Evolutionary conservation across 2,797 vertebrate genomes (phyloP).

Genomic region (Sitta carolinensis): DNA sequence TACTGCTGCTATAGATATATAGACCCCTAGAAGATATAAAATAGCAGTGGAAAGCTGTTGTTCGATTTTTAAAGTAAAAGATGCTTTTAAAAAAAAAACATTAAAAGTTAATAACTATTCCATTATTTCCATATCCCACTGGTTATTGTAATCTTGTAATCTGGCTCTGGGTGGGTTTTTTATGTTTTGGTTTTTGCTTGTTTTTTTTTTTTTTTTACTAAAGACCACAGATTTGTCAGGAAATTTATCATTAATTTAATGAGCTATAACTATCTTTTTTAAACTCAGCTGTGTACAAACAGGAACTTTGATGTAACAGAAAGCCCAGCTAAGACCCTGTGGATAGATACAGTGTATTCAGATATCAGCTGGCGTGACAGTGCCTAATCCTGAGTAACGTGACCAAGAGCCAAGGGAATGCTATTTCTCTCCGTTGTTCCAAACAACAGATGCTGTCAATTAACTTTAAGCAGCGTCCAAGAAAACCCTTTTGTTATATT

Average conservation of each 20-base stretch:
- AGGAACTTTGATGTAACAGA: background rate
- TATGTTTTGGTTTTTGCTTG: background rate
- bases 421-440: conserved; percentile 66
- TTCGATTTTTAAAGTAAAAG: background rate
- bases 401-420: conserved; percentile 64
- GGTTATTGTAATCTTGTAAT: background rate
- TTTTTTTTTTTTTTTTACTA: background rate
- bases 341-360: conserved; percentile 43
- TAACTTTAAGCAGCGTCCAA: conserved; percentile 73
- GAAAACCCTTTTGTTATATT: conserved; percentile 74
- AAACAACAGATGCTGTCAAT: conserved; percentile 78
- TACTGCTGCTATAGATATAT: background rate
- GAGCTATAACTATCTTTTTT: background rate
- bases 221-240: background rate
- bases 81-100: background rate
- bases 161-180: background rate
- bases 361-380: conserved; percentile 68
- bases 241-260: background rate
- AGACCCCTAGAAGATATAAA: background rate
- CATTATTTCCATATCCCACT: background rate
- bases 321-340: conserved; percentile 12
- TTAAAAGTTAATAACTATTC: background rate
- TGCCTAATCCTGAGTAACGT: conserved; percentile 66
- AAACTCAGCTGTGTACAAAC: background rate
- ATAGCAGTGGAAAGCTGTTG: background rate